Conservation (phyloP, 2,113 vertebrate species). For the Anolis sagrei region DNA sequence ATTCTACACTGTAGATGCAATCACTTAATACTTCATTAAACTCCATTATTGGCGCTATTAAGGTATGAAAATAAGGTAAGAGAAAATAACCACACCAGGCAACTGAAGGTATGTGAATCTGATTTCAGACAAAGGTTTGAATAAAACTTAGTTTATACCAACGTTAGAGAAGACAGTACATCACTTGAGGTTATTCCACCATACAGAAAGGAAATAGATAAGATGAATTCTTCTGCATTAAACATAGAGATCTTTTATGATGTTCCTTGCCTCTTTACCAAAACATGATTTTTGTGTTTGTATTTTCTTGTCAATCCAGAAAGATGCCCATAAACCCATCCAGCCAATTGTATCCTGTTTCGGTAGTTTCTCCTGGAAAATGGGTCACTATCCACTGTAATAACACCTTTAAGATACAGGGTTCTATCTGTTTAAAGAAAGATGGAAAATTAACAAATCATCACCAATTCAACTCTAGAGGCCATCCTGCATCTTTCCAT, state of each 20-base stretch:
- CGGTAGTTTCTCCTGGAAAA: background rate
- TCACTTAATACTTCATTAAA: too few relatives aligned
- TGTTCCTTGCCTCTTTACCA: background rate
- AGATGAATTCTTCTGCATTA: background rate
- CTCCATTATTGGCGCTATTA: too few relatives aligned
- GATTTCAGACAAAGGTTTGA: background rate
- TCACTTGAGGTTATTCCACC: background rate
- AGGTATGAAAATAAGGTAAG: too few relatives aligned
- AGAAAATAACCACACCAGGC: too few relatives aligned
- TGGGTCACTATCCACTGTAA: background rate
- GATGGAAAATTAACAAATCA: background rate
- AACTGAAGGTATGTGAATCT: background rate
- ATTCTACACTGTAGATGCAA: too few relatives aligned
- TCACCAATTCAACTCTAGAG: fast-evolving
- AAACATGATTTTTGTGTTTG: background rate
- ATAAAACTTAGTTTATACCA: background rate
- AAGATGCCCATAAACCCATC: background rate
- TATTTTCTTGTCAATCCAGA: background rate
- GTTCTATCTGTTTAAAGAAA: background rate
- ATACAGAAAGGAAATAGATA: background rate
- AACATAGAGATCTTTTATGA: background rate
- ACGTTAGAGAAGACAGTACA: background rate
- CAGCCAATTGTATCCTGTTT: background rate
- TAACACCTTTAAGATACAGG: fast-evolving
- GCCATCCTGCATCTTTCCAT: background rate